phyloP scores from a whole-genome alignment of 2,113 vertebrate genomes.

The Dasypus novemcinctus region DNA sequence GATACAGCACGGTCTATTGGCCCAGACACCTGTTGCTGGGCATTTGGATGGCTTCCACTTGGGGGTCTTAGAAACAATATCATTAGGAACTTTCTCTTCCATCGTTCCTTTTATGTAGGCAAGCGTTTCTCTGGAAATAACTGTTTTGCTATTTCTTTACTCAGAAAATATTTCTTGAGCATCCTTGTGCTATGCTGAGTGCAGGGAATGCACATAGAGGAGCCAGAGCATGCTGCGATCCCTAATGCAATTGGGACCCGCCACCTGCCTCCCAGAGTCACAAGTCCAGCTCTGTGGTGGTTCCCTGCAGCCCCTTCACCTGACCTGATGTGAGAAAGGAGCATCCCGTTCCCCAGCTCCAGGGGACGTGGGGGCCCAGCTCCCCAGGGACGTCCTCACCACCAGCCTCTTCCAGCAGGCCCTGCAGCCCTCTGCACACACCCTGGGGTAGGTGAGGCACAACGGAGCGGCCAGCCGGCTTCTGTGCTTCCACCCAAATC shows the following conservation, averaged over 20 bases:
- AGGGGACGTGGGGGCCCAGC: neutral
- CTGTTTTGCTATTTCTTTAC: neutral
- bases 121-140: neutral
- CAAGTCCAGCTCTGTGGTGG: too few species aligned
- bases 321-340: neutral
- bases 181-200: neutral
- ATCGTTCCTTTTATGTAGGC: neutral
- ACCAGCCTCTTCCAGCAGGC: rapidly evolving
- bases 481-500: neutral
- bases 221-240: neutral
- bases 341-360: rapidly evolving
- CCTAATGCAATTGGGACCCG: neutral
- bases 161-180: neutral
- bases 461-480: rapidly evolving
- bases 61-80: rapidly evolving
- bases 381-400: too few species aligned
- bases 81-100: rapidly evolving
- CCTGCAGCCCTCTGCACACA: rapidly evolving
- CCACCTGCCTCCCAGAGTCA: neutral
- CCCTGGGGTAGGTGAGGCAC: rapidly evolving
- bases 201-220: rapidly evolving
- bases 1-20: rapidly evolving
- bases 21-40: neutral
- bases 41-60: rapidly evolving
- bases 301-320: neutral